These are phyloP conservation scores for Spinibarbus caldwelli DNA, from an alignment of 2,797 vertebrate genomes.

Conservation along the genomic window DNA sequence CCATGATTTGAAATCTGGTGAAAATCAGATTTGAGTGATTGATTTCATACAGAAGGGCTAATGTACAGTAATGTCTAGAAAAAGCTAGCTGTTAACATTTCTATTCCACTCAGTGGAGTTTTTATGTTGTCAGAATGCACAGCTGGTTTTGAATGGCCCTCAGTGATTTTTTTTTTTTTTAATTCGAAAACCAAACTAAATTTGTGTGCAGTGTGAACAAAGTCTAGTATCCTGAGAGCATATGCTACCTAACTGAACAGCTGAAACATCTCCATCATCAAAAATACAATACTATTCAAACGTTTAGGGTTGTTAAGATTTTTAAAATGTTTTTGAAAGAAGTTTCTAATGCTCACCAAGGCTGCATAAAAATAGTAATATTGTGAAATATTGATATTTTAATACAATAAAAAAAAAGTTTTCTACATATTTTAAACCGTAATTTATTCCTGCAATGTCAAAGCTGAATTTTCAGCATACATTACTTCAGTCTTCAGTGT, in stretches of 20 bases:
- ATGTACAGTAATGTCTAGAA: not conserved
- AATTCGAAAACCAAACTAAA: not conserved
- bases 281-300: too few species aligned
- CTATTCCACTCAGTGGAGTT: not conserved
- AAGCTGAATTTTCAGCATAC: too few species aligned
- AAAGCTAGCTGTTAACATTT: not conserved
- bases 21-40: not conserved
- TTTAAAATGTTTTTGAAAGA: not conserved
- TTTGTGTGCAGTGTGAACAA: conserved; percentile 1
- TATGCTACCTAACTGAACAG: too few species aligned
- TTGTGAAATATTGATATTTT: too few species aligned
- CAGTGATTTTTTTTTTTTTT: not conserved
- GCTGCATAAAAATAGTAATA: too few species aligned
- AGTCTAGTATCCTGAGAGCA: not conserved
- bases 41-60: not conserved
- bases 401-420: too few species aligned
- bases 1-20: not conserved
- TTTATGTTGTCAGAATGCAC: not conserved
- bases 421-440: too few species aligned
- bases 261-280: too few species aligned
- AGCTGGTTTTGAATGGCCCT: not conserved
- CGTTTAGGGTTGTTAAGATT: not conserved
- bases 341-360: not conserved
- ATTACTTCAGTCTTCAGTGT: too few species aligned
- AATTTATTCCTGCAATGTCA: too few species aligned